Percentiles rank a stretch among this genome's conserved stretches.
Conservation (phyloP, 2,888 invertebrate genomes). For the Tipula vernalis region DNA sequence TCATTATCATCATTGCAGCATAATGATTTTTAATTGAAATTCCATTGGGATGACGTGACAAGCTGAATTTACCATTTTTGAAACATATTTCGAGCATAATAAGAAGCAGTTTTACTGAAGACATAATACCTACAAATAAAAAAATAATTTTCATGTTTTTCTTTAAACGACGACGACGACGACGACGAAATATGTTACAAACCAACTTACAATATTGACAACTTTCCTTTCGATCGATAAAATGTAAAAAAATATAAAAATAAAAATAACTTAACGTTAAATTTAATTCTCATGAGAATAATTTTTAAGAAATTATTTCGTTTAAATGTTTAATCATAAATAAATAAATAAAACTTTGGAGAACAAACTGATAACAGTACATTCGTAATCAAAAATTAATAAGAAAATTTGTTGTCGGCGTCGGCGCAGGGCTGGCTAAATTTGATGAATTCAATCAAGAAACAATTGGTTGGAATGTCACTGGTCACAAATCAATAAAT, state of each 20-base stretch:
- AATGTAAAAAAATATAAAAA: background rate
- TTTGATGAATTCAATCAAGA: background rate
- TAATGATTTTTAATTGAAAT: conserved; percentile 7
- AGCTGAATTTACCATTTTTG: conserved; percentile 4
- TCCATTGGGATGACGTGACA: conserved; percentile 10
- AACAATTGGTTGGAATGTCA: no score
- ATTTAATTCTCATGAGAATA: conserved; percentile 6
- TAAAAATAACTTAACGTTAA: background rate
- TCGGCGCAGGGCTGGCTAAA: background rate
- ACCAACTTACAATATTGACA: background rate
- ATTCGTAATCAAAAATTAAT: background rate
- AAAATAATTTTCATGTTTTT: background rate
- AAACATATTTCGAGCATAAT: background rate
- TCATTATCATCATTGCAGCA: background rate
- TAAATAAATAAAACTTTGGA: background rate
- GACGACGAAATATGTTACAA: background rate
- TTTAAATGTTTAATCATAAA: background rate
- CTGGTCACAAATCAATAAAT: no score
- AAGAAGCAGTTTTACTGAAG: background rate
- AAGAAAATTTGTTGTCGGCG: background rate
- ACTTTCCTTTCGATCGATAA: conserved; percentile 7
- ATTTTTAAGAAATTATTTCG: background rate
- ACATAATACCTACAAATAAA: background rate
- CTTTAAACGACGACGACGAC: background rate
- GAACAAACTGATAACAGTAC: background rate